Conservation (phyloP, 2,888 invertebrate genomes). For the Drosophila yooni region DNA sequence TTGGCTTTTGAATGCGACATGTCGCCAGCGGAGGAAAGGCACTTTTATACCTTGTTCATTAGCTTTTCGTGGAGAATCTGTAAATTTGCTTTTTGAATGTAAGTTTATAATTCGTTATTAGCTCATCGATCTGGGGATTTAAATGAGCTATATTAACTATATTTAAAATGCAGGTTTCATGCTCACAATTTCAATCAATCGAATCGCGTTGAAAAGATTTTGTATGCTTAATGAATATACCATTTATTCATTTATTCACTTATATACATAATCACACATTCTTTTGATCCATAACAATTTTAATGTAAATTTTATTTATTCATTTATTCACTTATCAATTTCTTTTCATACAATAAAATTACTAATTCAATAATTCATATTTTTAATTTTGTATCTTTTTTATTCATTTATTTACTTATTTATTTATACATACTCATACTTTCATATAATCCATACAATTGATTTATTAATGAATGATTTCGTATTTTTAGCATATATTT, state of each 20-base stretch:
- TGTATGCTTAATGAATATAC: too few relatives aligned
- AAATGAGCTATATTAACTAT: not conserved
- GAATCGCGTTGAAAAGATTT: not conserved
- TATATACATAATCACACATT: not conserved
- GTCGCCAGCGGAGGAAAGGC: not conserved
- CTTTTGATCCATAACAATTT: not conserved
- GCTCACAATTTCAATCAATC: not conserved
- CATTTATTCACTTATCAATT: not conserved
- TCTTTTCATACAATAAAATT: not conserved
- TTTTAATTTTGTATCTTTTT: not conserved
- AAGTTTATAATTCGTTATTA: too few relatives aligned
- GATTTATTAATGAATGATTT: not conserved
- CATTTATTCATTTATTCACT: not conserved
- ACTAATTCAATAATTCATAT: not conserved
- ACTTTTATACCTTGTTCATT: not conserved
- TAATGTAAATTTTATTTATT: not conserved
- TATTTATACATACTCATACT: not conserved
- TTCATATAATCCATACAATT: not conserved
- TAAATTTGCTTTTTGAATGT: not conserved
- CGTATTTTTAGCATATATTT: not conserved
- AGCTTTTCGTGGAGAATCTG: too few relatives aligned
- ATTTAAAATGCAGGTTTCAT: not conserved
- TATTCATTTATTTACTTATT: not conserved
- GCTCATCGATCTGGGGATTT: not conserved
- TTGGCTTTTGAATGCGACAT: not conserved